Conservation (phyloP, 30 jellyfish, hydroid and myxozoan genomes). For the Pseudorhiza aurosa region DNA sequence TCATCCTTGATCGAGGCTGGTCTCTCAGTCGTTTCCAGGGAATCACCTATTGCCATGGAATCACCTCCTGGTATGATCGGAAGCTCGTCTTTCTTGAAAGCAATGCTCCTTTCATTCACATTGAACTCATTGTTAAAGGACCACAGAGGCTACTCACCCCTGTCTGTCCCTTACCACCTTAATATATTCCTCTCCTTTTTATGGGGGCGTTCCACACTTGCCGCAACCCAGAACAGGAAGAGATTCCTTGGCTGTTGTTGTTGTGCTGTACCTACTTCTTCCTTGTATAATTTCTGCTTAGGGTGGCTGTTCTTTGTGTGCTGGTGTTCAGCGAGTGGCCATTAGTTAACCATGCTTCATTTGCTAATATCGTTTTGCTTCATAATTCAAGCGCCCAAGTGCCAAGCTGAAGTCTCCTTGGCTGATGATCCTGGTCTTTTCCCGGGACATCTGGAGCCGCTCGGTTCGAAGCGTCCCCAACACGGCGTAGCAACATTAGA, state of each 20-base stretch:
- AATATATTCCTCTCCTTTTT: no score
- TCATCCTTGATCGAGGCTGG: no score
- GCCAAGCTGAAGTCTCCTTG: conserved; percentile 63
- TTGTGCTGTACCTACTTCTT: not conserved
- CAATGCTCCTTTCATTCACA: no score
- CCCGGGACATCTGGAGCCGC: conserved; percentile 94
- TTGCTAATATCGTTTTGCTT: not conserved
- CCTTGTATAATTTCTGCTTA: not conserved
- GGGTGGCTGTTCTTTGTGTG: conserved; percentile 5
- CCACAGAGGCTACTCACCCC: no score
- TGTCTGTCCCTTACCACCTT: no score
- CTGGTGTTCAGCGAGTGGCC: not conserved
- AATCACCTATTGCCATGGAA: no score
- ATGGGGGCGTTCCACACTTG: no score
- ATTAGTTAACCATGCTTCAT: not conserved
- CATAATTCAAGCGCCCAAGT: not conserved
- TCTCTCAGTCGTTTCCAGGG: no score
- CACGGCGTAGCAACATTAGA: conserved; percentile 47
- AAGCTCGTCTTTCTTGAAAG: no score
- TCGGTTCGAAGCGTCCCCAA: conserved; percentile 82
- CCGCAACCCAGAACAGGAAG: conserved; percentile 1
- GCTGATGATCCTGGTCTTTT: conserved; percentile 78
- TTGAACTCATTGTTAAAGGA: no score
- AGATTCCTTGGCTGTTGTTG: conserved; percentile 5
- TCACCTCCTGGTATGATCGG: no score